Evolutionary conservation across 1,140 invertebrate species (phyloP).

Genomic region (Eupeodes corollae): DNA sequence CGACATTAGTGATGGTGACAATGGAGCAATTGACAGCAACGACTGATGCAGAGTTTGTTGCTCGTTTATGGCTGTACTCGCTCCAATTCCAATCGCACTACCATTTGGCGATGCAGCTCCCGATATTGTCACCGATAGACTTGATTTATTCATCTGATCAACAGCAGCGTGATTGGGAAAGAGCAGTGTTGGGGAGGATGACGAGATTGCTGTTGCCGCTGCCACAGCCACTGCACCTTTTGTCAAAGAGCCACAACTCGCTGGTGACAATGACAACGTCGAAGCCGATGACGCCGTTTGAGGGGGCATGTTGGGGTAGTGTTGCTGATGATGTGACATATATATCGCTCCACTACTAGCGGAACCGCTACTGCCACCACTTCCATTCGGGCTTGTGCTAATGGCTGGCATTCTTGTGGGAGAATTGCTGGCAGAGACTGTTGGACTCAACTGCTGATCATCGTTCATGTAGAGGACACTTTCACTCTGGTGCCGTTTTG

Average conservation of each 20-base stretch:
- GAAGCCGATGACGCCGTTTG: slow-evolving; percentile 1
- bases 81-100: not conserved
- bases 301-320: not conserved
- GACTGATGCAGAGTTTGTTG: slow-evolving; percentile 2
- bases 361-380: not conserved
- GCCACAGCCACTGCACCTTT: slow-evolving; percentile 24
- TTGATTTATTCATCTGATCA: slow-evolving; percentile 32
- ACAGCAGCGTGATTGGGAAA: too few species aligned
- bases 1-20: slow-evolving; percentile 2
- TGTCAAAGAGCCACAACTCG: too few species aligned
- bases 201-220: slow-evolving; percentile 9
- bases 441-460: slow-evolving; percentile 8
- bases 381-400: not conserved
- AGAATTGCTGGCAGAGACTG: not conserved
- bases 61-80: not conserved
- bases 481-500: slow-evolving; percentile 69
- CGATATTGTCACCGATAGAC: slow-evolving; percentile 30
- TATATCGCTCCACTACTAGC: not conserved
- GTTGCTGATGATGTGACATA: not conserved
- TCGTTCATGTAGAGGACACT: slow-evolving; percentile 58
- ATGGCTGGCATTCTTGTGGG: not conserved
- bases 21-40: slow-evolving; percentile 9
- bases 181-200: too few species aligned
- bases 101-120: slow-evolving; percentile 1
- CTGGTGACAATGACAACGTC: not conserved